Base-by-base conservation (phyloP, 2,113 vertebrate species). In the Catharus fuscescens region DNA sequence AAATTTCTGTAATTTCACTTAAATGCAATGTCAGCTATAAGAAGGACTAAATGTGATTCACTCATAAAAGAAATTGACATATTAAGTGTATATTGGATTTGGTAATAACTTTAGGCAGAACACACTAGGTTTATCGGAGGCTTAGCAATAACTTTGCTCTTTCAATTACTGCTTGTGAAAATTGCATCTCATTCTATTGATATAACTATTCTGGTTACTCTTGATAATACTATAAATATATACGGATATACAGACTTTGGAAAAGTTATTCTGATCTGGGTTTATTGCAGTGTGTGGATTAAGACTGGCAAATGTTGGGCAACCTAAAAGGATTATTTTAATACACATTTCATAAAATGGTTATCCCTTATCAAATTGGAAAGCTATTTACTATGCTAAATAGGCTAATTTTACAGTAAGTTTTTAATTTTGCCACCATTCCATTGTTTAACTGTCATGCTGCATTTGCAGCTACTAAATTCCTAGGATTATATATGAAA, bases 361-460 rank as follows among this genome's bases (percentile, higher is more conserved):
- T 83, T 93, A 86, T 93, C 52, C 64, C 24, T 65, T 80, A 52
- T 67, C 66, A 91, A 96, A 91, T 23, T 64, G 60, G 74, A 91
- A 95, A 91, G 53, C 42, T 92, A n/a, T 91, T 94, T 95, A 18
- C 32, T 78, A 14, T 90, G 56, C 45, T 76, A 87, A 76, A 45
- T 79, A 93, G 48, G n/a, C 53, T 90, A 74, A 88, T 90, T 94
- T 86, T 32, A 86, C 57, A 29, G 4, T 72, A 71, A 83, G 14
- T 66, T 95, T 94, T 97, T 62, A 85, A 88, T 94, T 69, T 90
- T 83, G 31, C 42, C 11, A 48, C 36, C 38, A 77, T 95, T 91
- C 18, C 44, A 32, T 84, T 88, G 72, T 80, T 84, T 88, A 90
- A 52, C 76, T 83, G 59, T 53, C 74, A 59, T 93, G 34, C 31